Evolutionary conservation across 2,888 invertebrate genomes (phyloP).

Genomic region (Cremastobaeus sp.): DNA sequence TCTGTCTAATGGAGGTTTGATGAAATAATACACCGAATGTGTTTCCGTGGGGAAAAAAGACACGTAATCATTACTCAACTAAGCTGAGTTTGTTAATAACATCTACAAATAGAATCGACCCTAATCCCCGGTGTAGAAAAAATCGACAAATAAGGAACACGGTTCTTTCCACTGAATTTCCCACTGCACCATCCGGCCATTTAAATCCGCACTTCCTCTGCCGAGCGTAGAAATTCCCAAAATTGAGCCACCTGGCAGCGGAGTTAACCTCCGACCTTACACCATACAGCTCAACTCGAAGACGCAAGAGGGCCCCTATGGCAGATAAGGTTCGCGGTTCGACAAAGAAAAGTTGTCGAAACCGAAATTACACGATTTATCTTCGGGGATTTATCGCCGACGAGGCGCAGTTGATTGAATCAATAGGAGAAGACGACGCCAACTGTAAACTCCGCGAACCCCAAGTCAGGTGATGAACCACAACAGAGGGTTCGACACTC

Average conservation of each 20-base stretch:
- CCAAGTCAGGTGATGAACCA: constrained; percentile 58
- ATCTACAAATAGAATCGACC: not conserved
- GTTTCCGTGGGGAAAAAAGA: too few species aligned
- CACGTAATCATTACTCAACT: too few species aligned
- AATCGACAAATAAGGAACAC: constrained; percentile 22
- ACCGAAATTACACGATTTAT: constrained; percentile 44
- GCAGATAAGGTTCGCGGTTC: constrained; percentile 34
- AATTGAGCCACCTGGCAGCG: constrained; percentile 22
- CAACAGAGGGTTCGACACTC: constrained; percentile 36
- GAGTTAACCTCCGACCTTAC: constrained; percentile 15
- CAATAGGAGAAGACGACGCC: constrained; percentile 45
- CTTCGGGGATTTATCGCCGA: constrained; percentile 43
- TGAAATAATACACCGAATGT: too few species aligned
- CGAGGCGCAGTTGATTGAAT: constrained; percentile 43
- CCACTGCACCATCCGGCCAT: constrained; percentile 12
- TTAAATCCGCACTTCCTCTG: constrained; percentile 35
- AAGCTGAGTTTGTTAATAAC: not conserved
- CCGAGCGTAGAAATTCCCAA: not conserved
- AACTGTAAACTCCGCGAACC: constrained; percentile 50
- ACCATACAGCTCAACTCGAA: constrained; percentile 5
- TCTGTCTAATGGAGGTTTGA: too few species aligned
- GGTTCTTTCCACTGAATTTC: constrained; percentile 9
- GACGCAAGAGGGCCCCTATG: constrained; percentile 13
- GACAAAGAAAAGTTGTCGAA: constrained; percentile 38
- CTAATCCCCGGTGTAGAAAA: constrained; percentile 19